These are phyloP conservation scores for Hephaestus fuliginosus DNA, from an alignment of 2,797 vertebrate species.

Conservation along the genomic window DNA sequence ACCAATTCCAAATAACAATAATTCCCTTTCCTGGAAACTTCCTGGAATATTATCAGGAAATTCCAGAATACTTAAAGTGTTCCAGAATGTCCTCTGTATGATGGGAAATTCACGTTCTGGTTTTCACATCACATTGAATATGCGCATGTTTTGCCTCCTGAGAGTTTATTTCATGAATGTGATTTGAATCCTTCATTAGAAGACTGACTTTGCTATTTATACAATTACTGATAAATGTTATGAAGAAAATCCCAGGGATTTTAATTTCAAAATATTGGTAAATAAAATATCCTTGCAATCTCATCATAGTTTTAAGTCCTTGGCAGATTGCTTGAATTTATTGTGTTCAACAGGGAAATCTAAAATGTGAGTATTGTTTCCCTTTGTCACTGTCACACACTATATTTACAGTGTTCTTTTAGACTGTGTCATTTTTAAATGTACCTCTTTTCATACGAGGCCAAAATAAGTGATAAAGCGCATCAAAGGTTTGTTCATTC, in stretches of 20 bases:
- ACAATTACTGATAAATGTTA: not conserved
- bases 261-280: not conserved
- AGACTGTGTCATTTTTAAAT: conserved; percentile 9
- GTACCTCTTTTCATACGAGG: not conserved
- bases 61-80: not conserved
- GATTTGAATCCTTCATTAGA: not conserved
- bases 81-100: not conserved
- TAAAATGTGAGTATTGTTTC: not conserved
- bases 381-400: not conserved
- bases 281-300: not conserved
- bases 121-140: not conserved
- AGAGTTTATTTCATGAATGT: not conserved
- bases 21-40: not conserved
- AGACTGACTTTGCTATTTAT: not conserved
- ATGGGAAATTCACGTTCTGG: not conserved
- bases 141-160: not conserved
- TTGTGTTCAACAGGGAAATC: not conserved
- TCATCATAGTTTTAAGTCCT: not conserved
- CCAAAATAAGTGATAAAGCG: conserved; percentile 20
- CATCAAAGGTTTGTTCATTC: conserved; percentile 36
- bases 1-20: not conserved
- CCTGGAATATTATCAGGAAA: not conserved
- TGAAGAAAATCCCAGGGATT: not conserved
- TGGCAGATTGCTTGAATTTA: not conserved
- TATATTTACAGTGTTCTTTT: not conserved